Evolutionary conservation across 2,113 vertebrate genomes (phyloP).

Genomic region (Gymnarchus niloticus): DNA sequence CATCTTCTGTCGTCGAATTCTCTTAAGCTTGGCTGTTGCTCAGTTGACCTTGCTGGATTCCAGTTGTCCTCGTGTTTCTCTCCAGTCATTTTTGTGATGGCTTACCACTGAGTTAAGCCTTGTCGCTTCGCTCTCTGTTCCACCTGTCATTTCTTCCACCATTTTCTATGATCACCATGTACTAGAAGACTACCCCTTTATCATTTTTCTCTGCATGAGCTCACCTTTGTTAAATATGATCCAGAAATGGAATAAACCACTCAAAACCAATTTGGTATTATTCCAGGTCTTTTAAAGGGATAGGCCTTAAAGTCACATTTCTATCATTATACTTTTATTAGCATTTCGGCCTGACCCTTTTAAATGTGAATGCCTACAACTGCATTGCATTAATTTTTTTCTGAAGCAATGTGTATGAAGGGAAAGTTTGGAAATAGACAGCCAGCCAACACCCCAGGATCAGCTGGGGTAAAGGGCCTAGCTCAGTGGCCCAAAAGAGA

Average conservation of each 20-base stretch:
- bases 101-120: background rate
- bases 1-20: background rate
- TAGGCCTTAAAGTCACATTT: background rate
- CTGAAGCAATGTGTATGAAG: too few species aligned
- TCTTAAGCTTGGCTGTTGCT: background rate
- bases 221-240: background rate
- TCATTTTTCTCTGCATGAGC: background rate
- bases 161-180: background rate
- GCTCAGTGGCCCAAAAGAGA: too few species aligned
- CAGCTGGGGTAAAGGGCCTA: too few species aligned
- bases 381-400: too few species aligned
- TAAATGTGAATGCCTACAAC: too few species aligned
- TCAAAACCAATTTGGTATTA: background rate
- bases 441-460: too few species aligned
- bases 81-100: background rate
- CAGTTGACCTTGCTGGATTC: background rate
- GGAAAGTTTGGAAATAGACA: too few species aligned
- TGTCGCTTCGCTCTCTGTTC: background rate
- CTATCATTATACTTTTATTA: background rate
- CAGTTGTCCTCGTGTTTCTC: background rate
- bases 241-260: background rate
- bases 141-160: background rate
- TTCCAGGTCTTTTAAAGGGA: background rate
- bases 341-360: too few species aligned
- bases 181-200: background rate